Evolutionary conservation across 2,797 vertebrate genomes (phyloP).

Genomic region (Novumbra hubbsi): DNA sequence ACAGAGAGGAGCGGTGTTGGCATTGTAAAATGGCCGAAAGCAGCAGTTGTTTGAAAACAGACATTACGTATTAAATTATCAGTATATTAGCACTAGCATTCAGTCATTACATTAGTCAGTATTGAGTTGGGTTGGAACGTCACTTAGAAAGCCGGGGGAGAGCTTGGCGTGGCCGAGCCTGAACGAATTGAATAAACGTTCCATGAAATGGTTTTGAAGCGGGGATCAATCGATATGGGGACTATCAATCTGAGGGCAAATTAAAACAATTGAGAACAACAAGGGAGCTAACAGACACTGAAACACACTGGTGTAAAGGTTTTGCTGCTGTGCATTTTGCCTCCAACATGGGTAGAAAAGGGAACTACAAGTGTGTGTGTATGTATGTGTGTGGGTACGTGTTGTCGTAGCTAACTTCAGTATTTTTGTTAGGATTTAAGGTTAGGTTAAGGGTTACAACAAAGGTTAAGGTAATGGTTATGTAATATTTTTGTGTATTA

Average conservation of each 20-base stretch:
- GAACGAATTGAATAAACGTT: constrained; percentile 80
- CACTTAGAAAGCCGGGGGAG: constrained; percentile 70
- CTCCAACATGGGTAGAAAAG: background rate
- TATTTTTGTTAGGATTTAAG: too few species aligned
- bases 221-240: constrained; percentile 74
- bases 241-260: constrained; percentile 77
- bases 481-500: too few species aligned
- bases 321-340: constrained; percentile 31
- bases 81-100: constrained; percentile 89
- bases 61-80: constrained; percentile 82
- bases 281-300: constrained; percentile 57
- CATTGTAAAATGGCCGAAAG: constrained; percentile 70
- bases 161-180: constrained; percentile 67
- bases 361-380: too few species aligned
- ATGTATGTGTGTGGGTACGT: too few species aligned
- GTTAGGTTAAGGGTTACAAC: too few species aligned
- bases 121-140: constrained; percentile 73
- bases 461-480: too few species aligned
- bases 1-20: constrained; percentile 65
- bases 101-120: constrained; percentile 80
- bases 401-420: too few species aligned
- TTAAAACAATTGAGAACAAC: constrained; percentile 74
- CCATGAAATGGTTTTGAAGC: constrained; percentile 79
- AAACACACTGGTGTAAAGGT: constrained; percentile 44
- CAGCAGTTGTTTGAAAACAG: constrained; percentile 72